Evolutionary conservation across 2,888 invertebrate genomes (phyloP).

Genomic region (Apocheima hispidaria): DNA sequence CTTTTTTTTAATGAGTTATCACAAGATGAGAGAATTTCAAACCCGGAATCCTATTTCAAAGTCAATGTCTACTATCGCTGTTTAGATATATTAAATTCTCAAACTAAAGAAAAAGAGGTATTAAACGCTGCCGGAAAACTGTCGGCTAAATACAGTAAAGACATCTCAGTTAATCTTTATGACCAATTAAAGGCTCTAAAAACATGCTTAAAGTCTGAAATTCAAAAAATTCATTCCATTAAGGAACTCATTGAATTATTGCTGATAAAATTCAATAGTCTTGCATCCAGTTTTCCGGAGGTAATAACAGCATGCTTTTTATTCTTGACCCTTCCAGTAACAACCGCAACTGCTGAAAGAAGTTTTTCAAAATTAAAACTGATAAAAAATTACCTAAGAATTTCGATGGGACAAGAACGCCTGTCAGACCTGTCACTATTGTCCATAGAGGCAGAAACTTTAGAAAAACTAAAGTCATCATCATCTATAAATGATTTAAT

Average conservation of each 20-base stretch:
- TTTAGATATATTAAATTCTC: conserved; percentile 45
- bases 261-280: conserved; percentile 22
- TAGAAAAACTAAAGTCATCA: conserved; percentile 35
- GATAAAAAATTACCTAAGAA: conserved; percentile 39
- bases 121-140: conserved; percentile 40
- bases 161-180: conserved; percentile 47
- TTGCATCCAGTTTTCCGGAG: conserved; percentile 23
- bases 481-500: conserved; percentile 34
- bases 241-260: conserved; percentile 50
- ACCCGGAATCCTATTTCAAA: conserved; percentile 46
- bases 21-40: conserved; percentile 41
- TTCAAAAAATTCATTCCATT: conserved; percentile 47
- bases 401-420: conserved; percentile 36
- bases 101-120: conserved; percentile 42
- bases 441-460: conserved; percentile 31
- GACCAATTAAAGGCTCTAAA: conserved; percentile 32
- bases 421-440: conserved; percentile 34
- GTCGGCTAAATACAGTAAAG: conserved; percentile 28
- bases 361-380: conserved; percentile 42
- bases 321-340: conserved; percentile 43
- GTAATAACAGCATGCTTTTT: conserved; percentile 33
- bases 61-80: conserved; percentile 45
- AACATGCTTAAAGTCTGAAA: conserved; percentile 45
- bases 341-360: conserved; percentile 40
- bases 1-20: conserved; percentile 43